A percentile compares a stretch with the other conserved stretches of the same genome.
Evolutionary conservation across 2,888 invertebrate genomes (phyloP).

Genomic region (Strigamia transsilvanica): DNA sequence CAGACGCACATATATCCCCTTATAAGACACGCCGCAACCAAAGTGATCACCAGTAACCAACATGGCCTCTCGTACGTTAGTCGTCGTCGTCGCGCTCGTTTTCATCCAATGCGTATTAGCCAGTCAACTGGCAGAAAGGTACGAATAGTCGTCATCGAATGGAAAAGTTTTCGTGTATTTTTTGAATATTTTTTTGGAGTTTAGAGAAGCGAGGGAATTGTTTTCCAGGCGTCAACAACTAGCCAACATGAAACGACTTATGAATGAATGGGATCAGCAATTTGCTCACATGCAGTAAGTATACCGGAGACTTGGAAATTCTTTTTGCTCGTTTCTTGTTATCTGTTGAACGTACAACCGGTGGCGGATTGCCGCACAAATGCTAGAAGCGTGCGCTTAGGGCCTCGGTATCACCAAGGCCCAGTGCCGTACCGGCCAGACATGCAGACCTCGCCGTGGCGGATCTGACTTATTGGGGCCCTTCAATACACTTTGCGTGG

Average conservation of each 20-base stretch:
- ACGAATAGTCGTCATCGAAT: background rate
- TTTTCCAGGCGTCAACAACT: slow-evolving; percentile 23
- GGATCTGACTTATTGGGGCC: no score
- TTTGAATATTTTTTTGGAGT: background rate
- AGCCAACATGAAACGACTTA: background rate
- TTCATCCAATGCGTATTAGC: background rate
- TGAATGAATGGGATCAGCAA: slow-evolving; percentile 21
- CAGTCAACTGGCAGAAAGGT: background rate
- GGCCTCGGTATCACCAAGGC: no score
- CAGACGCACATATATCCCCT: background rate
- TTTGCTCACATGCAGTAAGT: slow-evolving; percentile 1
- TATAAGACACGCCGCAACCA: background rate
- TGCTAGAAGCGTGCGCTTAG: no score
- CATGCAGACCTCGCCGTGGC: no score
- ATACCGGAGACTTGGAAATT: background rate
- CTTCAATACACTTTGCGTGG: no score
- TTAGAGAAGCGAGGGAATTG: background rate
- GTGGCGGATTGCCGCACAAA: no score
- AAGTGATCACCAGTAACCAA: slow-evolving; percentile 27
- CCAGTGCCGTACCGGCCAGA: no score
- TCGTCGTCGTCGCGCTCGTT: background rate
- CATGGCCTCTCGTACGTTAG: slow-evolving; percentile 17
- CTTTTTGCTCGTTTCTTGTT: no score
- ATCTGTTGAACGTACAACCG: no score
- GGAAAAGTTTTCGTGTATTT: no score